Base-by-base conservation (phyloP, 37 sponge, comb jelly and placozoan species). In the Tethya wilhelma region DNA sequence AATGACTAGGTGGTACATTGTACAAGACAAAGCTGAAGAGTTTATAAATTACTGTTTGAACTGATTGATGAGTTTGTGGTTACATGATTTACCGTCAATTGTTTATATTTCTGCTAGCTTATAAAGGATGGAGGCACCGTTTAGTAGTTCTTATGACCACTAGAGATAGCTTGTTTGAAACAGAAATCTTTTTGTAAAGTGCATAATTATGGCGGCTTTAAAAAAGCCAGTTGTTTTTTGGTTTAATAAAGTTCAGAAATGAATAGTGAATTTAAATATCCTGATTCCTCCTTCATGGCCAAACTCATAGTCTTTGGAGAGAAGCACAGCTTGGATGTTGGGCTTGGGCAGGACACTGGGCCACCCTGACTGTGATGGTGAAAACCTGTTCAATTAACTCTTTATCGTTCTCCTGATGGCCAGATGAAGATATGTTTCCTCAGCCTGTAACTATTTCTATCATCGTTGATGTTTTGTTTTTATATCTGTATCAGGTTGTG, bases 331-430 rank as follows among this genome's bases (percentile, higher is more conserved):
- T 45, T 98, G 99, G 79, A 98, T 98, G 99, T 98, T 98, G 62
- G n/a, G n/a, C n/a, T n/a, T n/a, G n/a, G 99, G 99, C 44, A 98
- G 90, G 4, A 98, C 99, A 81, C n/a, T n/a, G n/a, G n/a, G n/a
- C 99, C 99, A 73, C 99, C 99, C 64, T 94, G 95, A 98, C 96
- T 73, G 99, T 98, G 33, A 98, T 94, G 22, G 94, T 94, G 38
- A 90, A 60, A 19, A 98, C 89, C 0, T 96, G 99, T 75, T 93
- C 93, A 93, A 96, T 98, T 90, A 98, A 67, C 77, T 98, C 99
- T 67, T 98, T 96, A 64, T 98, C 99, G 71, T 98, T n/a, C n/a
- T 98, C 45, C 99, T 65, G 86, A 98, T 93, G 84, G 99, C 99
- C 28, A 98, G 89, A 58, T 98, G 99, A 44, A 98, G 96, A 89